Evolutionary conservation across 2,797 vertebrate species (phyloP).

Genomic region (Galagoides demidoff): DNA sequence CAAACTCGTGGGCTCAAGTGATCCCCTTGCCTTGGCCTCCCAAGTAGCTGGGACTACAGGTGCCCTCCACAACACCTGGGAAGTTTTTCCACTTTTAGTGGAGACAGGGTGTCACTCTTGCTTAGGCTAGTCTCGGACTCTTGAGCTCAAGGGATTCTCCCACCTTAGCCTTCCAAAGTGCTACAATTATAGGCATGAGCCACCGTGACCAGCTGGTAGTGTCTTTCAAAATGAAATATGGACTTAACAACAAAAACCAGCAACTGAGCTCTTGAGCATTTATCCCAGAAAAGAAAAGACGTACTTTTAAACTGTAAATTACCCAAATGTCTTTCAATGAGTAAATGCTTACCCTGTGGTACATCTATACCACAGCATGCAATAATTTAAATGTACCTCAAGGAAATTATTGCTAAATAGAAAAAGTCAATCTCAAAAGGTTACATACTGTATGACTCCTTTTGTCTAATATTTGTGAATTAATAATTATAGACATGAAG

Average conservation of each 20-base stretch:
- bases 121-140: no score
- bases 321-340: neutral
- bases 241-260: neutral
- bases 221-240: conserved; percentile 10
- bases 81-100: no score
- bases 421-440: neutral
- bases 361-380: neutral
- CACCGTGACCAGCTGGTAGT: neutral
- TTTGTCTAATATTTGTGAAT: neutral
- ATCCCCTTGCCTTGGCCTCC: no score
- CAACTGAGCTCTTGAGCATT: neutral
- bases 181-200: no score
- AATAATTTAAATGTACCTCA: neutral
- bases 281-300: neutral
- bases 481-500: neutral
- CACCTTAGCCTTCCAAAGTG: no score
- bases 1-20: no score
- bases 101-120: no score
- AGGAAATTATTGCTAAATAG: neutral
- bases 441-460: neutral
- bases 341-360: neutral
- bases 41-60: no score
- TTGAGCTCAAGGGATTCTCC: no score
- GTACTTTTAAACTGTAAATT: neutral
- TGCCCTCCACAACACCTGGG: no score